Evolutionary conservation across 2,888 invertebrate genomes (phyloP).

Genomic region (Mactromeris polynyma): DNA sequence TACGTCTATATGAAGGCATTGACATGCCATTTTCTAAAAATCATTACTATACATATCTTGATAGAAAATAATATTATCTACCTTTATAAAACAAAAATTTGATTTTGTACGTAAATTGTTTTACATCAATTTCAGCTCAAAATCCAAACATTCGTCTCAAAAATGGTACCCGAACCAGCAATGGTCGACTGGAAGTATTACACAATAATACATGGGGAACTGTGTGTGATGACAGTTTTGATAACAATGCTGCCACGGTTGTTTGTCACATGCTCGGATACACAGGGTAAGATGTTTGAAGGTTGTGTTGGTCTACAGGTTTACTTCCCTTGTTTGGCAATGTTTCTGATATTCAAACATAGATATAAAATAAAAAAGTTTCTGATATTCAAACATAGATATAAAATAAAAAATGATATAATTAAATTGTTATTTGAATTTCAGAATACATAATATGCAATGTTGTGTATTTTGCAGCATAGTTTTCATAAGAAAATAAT

Average conservation of each 20-base stretch:
- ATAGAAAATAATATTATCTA: neutral
- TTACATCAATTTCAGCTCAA: conserved; percentile 1
- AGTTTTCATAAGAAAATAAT: neutral
- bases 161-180: conserved; percentile 52
- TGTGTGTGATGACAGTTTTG: conserved; percentile 67
- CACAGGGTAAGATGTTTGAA: conserved; percentile 47
- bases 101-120: neutral
- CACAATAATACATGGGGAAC: conserved; percentile 68
- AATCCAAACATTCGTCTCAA: conserved; percentile 36
- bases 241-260: conserved; percentile 61
- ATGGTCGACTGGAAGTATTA: conserved; percentile 61
- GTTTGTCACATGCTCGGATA: conserved; percentile 62
- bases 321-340: too few relatives aligned
- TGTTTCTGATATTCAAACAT: neutral
- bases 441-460: too few relatives aligned
- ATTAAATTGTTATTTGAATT: neutral
- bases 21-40: too few relatives aligned
- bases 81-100: neutral
- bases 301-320: too few relatives aligned
- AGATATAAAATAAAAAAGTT: neutral
- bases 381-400: neutral
- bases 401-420: neutral
- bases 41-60: neutral
- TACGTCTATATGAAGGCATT: too few relatives aligned
- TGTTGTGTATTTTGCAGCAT: neutral